A percentile compares a stretch with the other conserved stretches of the same genome.
These are phyloP conservation scores for Caenorhabditis panamensis DNA, from an alignment of 2,888 invertebrate species.

Conservation along the genomic window DNA sequence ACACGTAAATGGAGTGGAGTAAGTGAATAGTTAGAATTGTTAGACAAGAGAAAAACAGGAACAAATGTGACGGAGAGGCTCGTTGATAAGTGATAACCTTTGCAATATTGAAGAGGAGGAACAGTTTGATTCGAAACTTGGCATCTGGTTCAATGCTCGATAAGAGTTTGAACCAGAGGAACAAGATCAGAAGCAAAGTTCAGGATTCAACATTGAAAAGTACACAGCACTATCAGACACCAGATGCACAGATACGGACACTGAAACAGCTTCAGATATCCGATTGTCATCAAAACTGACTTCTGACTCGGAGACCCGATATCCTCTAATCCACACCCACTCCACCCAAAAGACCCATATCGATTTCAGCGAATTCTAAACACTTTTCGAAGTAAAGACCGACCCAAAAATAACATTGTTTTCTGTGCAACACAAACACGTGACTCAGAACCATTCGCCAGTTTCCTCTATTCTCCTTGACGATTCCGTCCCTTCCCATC, in stretches of 20 bases:
- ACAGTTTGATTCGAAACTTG: not conserved
- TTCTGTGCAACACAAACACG: not conserved
- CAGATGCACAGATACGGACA: no score
- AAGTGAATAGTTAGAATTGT: not conserved
- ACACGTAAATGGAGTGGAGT: not conserved
- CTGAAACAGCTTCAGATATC: not conserved
- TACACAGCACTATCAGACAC: not conserved
- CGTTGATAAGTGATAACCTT: slow-evolving; percentile 1
- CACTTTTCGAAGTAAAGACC: not conserved
- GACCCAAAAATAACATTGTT: slow-evolving; percentile 2
- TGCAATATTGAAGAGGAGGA: not conserved
- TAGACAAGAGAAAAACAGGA: not conserved
- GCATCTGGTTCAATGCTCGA: not conserved
- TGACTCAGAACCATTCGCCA: slow-evolving; percentile 17
- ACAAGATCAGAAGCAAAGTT: not conserved
- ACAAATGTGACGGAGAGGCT: not conserved
- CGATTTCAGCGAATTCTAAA: not conserved
- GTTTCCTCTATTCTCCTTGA: not conserved
- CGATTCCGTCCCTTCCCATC: not conserved
- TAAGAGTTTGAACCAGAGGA: not conserved
- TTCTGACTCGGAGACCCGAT: not conserved
- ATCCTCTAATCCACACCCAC: slow-evolving; percentile 4
- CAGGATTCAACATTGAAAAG: not conserved
- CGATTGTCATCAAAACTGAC: slow-evolving; percentile 1
- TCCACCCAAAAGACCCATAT: not conserved